These are phyloP conservation scores for Prunella himalayana DNA, from an alignment of 2,113 vertebrate genomes.

Conservation along the genomic window DNA sequence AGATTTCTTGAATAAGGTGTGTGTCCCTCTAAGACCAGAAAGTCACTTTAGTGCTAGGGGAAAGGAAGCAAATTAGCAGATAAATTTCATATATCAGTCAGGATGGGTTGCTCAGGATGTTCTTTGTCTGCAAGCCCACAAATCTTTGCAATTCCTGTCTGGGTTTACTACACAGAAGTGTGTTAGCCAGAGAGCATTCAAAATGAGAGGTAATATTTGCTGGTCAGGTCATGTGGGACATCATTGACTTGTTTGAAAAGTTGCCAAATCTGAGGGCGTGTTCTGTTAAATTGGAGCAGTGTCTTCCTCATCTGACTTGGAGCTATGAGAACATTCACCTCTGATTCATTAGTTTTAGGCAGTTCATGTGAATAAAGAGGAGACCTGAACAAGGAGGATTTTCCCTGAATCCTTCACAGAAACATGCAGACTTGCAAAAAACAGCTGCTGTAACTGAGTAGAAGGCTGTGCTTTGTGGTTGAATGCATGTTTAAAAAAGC, in stretches of 20 bases:
- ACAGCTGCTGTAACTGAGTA: background rate
- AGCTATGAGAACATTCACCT: background rate
- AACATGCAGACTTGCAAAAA: background rate
- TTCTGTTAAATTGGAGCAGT: background rate
- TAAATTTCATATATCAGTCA: background rate
- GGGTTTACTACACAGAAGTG: background rate
- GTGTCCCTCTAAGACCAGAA: background rate
- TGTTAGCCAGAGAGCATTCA: background rate
- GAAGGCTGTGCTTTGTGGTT: background rate
- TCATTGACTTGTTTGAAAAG: background rate
- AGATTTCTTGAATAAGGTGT: background rate
- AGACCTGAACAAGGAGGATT: background rate
- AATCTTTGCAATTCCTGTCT: background rate
- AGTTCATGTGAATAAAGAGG: background rate
- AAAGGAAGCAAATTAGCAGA: background rate
- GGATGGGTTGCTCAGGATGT: background rate
- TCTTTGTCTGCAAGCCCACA: background rate
- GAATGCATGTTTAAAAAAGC: background rate
- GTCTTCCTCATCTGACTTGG: background rate
- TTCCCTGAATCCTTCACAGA: background rate
- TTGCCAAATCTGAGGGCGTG: background rate
- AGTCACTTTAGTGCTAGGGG: background rate
- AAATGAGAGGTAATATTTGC: background rate
- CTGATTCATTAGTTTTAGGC: background rate
- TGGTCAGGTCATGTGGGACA: background rate